phyloP scores from a whole-genome alignment of 2,113 vertebrate species.

The Apteryx owenii region DNA sequence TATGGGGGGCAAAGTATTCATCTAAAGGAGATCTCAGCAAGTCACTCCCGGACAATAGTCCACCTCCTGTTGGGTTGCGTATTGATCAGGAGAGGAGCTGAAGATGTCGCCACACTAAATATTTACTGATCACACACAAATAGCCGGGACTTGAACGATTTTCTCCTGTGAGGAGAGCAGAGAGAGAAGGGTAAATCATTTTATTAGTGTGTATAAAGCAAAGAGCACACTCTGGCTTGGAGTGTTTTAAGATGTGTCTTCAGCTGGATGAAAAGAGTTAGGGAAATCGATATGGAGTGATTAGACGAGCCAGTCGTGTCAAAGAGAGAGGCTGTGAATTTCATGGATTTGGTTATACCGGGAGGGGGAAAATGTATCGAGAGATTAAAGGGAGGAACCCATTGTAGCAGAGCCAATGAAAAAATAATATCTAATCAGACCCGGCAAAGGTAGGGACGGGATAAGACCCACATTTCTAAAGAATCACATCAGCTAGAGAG shows the following conservation, averaged over 20 bases:
- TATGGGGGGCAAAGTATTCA: constrained; percentile 68
- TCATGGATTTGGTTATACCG: constrained; percentile 75
- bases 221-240: constrained; percentile 85
- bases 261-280: constrained; percentile 90
- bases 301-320: constrained; percentile 83
- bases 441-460: constrained; percentile 60
- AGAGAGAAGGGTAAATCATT: constrained; percentile 90
- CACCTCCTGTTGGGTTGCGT: constrained; percentile 83
- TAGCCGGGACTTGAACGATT: constrained; percentile 91
- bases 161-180: constrained; percentile 83
- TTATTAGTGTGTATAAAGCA: constrained; percentile 95
- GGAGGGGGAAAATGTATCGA: constrained; percentile 52
- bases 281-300: constrained; percentile 90
- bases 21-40: constrained; percentile 74
- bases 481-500: constrained; percentile 48
- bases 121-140: constrained; percentile 98
- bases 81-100: constrained; percentile 91
- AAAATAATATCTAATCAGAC: constrained; percentile 72
- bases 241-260: constrained; percentile 89
- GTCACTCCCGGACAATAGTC: constrained; percentile 82
- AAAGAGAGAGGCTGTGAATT: constrained; percentile 73
- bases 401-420: constrained; percentile 72
- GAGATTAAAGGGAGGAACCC: constrained; percentile 63
- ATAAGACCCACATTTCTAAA: constrained; percentile 58
- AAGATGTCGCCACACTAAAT: constrained; percentile 95